These are phyloP conservation scores for Trematomus loennbergii DNA, from an alignment of 2,113 vertebrate species.

Conservation along the genomic window DNA sequence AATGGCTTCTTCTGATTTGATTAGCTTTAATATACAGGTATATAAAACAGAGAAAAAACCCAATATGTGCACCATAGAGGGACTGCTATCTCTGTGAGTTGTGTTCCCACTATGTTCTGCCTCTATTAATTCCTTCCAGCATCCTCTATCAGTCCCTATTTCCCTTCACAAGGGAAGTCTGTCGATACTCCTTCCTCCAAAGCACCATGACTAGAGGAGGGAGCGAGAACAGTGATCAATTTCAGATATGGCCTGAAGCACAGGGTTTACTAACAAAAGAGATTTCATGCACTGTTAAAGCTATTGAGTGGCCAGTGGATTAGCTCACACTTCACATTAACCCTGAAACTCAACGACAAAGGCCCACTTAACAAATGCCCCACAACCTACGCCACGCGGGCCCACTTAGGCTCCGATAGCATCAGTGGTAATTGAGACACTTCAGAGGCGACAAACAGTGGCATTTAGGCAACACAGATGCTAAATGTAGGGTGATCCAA, in stretches of 20 bases:
- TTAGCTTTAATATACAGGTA: not conserved
- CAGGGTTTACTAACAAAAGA: constrained; percentile 82
- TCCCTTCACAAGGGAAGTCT: constrained; percentile 56
- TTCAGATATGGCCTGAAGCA: constrained; percentile 78
- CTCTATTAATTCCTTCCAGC: constrained; percentile 37
- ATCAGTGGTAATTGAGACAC: constrained; percentile 76
- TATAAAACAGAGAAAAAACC: not conserved
- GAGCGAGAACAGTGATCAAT: constrained; percentile 77
- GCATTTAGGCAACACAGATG: constrained; percentile 55
- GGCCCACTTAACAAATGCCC: constrained; percentile 74
- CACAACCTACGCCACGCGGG: constrained; percentile 45
- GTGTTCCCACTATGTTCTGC: constrained; percentile 7
- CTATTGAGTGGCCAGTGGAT: constrained; percentile 83
- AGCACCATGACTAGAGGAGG: constrained; percentile 57
- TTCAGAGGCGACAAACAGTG: constrained; percentile 61
- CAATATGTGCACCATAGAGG: not conserved
- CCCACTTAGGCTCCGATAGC: constrained; percentile 71
- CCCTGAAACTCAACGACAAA: constrained; percentile 75
- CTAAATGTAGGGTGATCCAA: constrained; percentile 47
- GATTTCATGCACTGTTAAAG: constrained; percentile 83
- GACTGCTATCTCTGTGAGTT: not conserved
- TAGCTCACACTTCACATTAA: constrained; percentile 80
- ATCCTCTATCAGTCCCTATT: constrained; percentile 45
- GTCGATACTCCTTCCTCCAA: constrained; percentile 70
- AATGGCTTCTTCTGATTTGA: no score